Evolutionary conservation across 2,888 invertebrate genomes (phyloP).

Genomic region (Melangyna quadrimaculata): DNA sequence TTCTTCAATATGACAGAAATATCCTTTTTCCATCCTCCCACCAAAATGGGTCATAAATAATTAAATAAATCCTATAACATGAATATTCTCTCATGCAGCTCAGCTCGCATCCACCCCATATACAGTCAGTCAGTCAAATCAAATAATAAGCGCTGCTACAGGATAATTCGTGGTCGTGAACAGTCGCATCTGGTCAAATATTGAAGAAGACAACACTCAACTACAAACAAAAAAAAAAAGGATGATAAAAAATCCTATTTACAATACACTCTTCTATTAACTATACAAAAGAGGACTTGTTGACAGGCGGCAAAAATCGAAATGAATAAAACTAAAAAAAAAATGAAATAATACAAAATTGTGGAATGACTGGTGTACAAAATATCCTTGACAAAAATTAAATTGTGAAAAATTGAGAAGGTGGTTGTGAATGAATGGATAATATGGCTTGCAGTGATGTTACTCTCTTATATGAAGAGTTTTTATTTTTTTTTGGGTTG

Average conservation of each 20-base stretch:
- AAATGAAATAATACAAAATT: background rate
- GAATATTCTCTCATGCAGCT: background rate
- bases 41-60: conserved; percentile 76
- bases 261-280: conserved; percentile 63
- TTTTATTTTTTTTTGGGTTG: background rate
- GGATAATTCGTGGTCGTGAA: conserved; percentile 59
- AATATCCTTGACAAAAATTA: conserved; percentile 70
- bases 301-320: conserved; percentile 67
- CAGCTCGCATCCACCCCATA: conserved; percentile 33
- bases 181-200: conserved; percentile 74
- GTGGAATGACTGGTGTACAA: conserved; percentile 62
- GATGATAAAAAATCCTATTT: conserved; percentile 63
- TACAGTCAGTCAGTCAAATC: conserved; percentile 10
- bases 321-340: conserved; percentile 47
- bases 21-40: conserved; percentile 27
- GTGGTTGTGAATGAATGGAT: conserved; percentile 9
- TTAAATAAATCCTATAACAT: conserved; percentile 74
- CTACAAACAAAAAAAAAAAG: conserved; percentile 24
- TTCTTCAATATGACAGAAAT: conserved; percentile 45
- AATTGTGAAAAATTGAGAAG: conserved; percentile 65
- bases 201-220: conserved; percentile 63
- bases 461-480: too few species aligned
- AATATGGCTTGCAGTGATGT: conserved; percentile 6
- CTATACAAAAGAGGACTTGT: conserved; percentile 67
- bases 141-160: conserved; percentile 38